Conservation (phyloP, 2,888 invertebrate genomes). For the Uropetala carovei region DNA sequence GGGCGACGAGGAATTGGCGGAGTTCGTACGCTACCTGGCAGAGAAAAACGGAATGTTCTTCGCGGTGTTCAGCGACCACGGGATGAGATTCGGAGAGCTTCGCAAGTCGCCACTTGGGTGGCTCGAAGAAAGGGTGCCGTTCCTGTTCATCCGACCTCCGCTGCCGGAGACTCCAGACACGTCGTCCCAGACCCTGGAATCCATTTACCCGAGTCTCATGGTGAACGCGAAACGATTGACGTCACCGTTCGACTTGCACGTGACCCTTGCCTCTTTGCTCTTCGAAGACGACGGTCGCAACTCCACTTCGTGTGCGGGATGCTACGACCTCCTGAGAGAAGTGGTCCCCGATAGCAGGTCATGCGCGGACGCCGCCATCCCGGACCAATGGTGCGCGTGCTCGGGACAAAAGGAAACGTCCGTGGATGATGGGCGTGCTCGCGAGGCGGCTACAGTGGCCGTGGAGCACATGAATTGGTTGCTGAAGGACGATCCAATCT, state of each 20-base stretch:
- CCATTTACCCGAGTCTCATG: conserved; percentile 73
- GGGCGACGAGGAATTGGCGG: background rate
- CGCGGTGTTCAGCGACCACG: conserved; percentile 74
- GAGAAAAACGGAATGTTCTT: conserved; percentile 68
- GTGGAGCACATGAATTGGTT: conserved; percentile 40
- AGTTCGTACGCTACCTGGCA: background rate
- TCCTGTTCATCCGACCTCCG: conserved; percentile 73
- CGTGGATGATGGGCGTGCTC: background rate
- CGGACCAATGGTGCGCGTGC: background rate
- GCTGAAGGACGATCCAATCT: background rate
- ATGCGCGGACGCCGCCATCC: background rate
- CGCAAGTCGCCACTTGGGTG: conserved; percentile 73
- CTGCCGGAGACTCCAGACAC: conserved; percentile 80
- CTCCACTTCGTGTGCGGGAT: background rate
- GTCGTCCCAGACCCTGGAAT: conserved; percentile 77
- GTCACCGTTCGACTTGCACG: conserved; percentile 74
- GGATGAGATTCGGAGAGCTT: conserved; percentile 73
- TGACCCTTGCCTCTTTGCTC: conserved; percentile 71
- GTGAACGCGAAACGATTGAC: background rate
- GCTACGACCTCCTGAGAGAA: background rate
- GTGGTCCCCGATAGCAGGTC: background rate
- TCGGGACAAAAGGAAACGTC: background rate
- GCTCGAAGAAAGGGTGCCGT: conserved; percentile 74
- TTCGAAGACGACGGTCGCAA: background rate
- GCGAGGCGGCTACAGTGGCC: background rate